Evolutionary conservation across 2,888 invertebrate genomes (phyloP), one percentile per base, ranked within the genome.

Genomic region (Ichneumoninae sp.): DNA sequence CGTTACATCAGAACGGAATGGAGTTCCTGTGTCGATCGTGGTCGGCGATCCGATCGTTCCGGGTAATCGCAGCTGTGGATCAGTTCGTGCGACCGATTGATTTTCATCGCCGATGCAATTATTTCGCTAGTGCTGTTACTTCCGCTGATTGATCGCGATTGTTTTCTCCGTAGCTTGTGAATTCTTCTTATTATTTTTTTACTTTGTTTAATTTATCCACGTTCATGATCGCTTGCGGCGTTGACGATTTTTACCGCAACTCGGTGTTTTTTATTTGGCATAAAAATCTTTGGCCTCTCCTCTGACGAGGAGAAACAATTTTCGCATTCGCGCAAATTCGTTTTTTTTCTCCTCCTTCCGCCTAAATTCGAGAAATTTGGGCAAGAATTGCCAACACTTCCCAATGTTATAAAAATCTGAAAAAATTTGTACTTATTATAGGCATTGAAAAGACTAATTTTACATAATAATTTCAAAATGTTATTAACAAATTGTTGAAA

Each of bases 301-400:
- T 26, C 10, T 33, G 52, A 66, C 26, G 69, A 65, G 50, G 57
- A 26, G 26, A 30, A 26, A 47, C 47, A 57, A 50, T 57, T 16
- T 65, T 82, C 74, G 82, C 36, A 86, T 85, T 81, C 66, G 76
- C 82, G 65, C 66, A 66, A 85, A 75, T 52, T 77, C 66, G 19
- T 66, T 83, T 71, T 79, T 86, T 80, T 84, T 22, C 22, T 22
- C 1, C 87, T 91, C 89, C 88, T 19, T 19, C 19, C 19, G 19
- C 19, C 19, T 19, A 19, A 19, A 19, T 19, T 19, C 19, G 19
- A 19, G 19, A 19, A 19, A 19, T 19, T 19, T 0, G 19, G 19
- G 19, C 19, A 19, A 19, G 19, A 19, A 19, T 19, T 19, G 19
- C 19, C 0, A 19, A 19, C 19, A 19, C 19, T 19, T 19, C 19